Base-by-base conservation (phyloP, 2,113 vertebrate species). In the Trogon surrucura region DNA sequence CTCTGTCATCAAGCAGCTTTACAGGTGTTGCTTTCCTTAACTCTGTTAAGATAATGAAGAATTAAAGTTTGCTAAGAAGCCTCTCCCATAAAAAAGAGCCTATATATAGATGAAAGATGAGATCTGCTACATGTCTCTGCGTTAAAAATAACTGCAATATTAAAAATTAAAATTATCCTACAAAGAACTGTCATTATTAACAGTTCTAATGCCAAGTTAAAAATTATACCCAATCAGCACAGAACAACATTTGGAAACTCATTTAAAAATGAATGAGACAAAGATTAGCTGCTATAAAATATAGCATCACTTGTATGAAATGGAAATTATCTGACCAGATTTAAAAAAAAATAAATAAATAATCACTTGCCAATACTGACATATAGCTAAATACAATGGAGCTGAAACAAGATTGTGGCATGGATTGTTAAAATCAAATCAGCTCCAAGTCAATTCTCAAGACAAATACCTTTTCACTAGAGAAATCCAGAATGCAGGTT, bases 81-180 rank as follows among this genome's bases (percentile, higher is more conserved):
- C 66, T 48, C 48, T 86, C 44, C n/a, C n/a, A 34, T 64, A n/a
- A 30, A 66, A 66, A 93, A 77, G 36, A 54, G 16, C n/a, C 61
- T 91, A 86, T 54, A 80, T 62, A 53, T 70, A 96, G 89, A 80
- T 58, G 75, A 92, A 87, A 97, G 87, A 87, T 53, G 47, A 62
- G 62, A 81, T 60, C 77, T 58, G 67, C 64, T 51, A 45, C 70
- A 47, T 78, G 65, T 64, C 54, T 53, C 80, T 0, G 0, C 22
- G 53, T 88, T 94, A 96, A 96, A 97, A 94, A 91, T 95, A 93
- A 88, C 80, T 34, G 61, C 80, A 75, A 30, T 82, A 91, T 97
- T 95, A 97, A 97, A 95, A 97, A 95, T 94, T 96, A 66, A 95
- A 89, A 90, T 70, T 71, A 36, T 74, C 77, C 71, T n/a, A 70